phyloP scores from a whole-genome alignment of 1,140 invertebrate genomes.

The Caenorhabditis tropicalis region DNA sequence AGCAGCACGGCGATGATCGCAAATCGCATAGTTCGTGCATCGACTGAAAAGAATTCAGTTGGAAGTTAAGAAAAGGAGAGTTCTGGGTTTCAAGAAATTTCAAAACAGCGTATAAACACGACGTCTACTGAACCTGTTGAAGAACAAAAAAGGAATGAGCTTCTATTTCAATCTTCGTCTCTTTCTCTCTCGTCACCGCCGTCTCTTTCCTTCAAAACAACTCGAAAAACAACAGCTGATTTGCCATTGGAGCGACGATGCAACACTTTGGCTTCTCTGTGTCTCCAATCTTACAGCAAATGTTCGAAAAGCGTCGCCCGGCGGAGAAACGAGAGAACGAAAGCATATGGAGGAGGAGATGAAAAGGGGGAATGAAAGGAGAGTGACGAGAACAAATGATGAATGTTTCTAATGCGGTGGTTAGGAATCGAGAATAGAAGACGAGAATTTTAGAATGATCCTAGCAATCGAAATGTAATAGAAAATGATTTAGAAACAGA shows the following conservation, averaged over 20 bases:
- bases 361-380: background rate
- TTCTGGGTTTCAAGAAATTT: background rate
- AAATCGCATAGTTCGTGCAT: constrained; percentile 25
- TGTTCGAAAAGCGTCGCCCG: constrained; percentile 17
- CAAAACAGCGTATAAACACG: background rate
- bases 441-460: too few species aligned
- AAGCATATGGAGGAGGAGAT: too few species aligned
- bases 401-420: background rate
- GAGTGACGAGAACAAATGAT: background rate
- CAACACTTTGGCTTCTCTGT: background rate
- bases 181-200: background rate
- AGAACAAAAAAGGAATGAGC: background rate
- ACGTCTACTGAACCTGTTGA: background rate
- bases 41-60: background rate
- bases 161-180: background rate
- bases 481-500: too few species aligned
- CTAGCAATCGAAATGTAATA: too few species aligned
- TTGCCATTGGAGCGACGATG: constrained; percentile 34
- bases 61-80: background rate
- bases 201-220: constrained; percentile 9
- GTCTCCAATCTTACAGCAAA: background rate
- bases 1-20: background rate
- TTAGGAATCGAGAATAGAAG: too few species aligned
- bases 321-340: background rate
- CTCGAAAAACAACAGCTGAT: constrained; percentile 41